Conservation (phyloP, 2,888 invertebrate genomes). For the Seira sanloemensis region DNA sequence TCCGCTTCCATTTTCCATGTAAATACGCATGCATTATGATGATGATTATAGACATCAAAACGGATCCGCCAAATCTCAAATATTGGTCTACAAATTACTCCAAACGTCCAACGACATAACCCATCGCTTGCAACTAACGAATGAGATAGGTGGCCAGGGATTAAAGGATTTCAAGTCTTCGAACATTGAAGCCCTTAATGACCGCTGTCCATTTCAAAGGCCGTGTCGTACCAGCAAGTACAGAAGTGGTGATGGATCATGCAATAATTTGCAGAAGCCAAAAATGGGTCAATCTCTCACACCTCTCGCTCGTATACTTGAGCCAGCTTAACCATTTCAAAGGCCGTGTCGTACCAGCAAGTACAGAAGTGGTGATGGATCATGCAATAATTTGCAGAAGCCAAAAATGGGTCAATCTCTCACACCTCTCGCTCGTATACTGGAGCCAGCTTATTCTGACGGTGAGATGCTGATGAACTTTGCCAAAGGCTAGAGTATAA, state of each 20-base stretch:
- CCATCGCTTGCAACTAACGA: constrained; percentile 62
- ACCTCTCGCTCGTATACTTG: constrained; percentile 81
- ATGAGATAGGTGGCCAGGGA: constrained; percentile 65
- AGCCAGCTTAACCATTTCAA: constrained; percentile 80
- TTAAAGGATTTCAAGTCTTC: constrained; percentile 66
- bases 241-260: constrained; percentile 91
- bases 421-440: constrained; percentile 81
- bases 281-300: constrained; percentile 85
- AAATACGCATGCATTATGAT: not conserved
- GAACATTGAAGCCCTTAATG: constrained; percentile 58
- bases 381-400: constrained; percentile 92
- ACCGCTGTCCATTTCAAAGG: constrained; percentile 55
- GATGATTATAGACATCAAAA: constrained; percentile 65
- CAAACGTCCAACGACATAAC: constrained; percentile 69
- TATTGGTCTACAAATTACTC: constrained; percentile 64
- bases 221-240: constrained; percentile 76
- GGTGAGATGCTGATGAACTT: constrained; percentile 77
- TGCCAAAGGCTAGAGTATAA: too few species aligned
- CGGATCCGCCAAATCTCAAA: constrained; percentile 70
- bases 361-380: constrained; percentile 90
- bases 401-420: constrained; percentile 87
- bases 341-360: constrained; percentile 62
- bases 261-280: constrained; percentile 92
- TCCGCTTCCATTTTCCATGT: not conserved
- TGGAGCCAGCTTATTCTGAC: constrained; percentile 83